phyloP scores from a whole-genome alignment of 2,888 invertebrate species.

The Acronicta psi region DNA sequence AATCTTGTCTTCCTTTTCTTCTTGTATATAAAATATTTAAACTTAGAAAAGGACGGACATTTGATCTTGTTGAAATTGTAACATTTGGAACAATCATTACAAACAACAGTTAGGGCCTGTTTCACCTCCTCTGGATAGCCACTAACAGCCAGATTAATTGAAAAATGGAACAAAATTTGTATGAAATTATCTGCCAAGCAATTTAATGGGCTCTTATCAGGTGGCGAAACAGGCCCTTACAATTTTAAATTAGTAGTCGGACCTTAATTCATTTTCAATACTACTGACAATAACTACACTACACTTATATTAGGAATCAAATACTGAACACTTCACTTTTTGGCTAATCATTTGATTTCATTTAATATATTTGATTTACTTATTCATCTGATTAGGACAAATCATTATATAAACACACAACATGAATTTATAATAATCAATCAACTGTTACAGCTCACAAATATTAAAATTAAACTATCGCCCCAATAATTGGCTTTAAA shows the following conservation, averaged over 20 bases:
- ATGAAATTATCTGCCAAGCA: too few relatives aligned
- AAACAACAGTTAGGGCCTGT: too few relatives aligned
- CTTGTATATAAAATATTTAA: constrained; percentile 38
- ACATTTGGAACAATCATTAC: constrained; percentile 29
- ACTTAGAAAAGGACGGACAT: constrained; percentile 59
- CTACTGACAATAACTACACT: constrained; percentile 50
- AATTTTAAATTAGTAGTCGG: constrained; percentile 22
- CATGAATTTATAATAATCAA: constrained; percentile 7
- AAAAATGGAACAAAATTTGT: too few relatives aligned
- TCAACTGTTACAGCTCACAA: constrained; percentile 6
- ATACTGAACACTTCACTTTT: constrained; percentile 77
- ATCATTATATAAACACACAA: constrained; percentile 25
- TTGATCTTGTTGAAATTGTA: constrained; percentile 21
- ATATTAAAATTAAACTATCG: constrained; percentile 26
- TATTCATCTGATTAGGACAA: constrained; percentile 25
- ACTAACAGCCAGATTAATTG: too few relatives aligned
- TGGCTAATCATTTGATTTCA: constrained; percentile 69
- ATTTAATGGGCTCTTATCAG: too few relatives aligned
- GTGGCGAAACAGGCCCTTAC: too few relatives aligned
- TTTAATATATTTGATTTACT: constrained; percentile 56
- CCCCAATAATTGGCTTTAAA: constrained; percentile 3
- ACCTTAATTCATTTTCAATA: constrained; percentile 49
- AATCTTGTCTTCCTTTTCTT: constrained; percentile 50
- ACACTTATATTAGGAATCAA: constrained; percentile 67
- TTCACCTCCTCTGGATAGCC: too few relatives aligned